Evolutionary conservation across 2,113 vertebrate genomes (phyloP).

Genomic region (Megaleporinus macrocephalus): DNA sequence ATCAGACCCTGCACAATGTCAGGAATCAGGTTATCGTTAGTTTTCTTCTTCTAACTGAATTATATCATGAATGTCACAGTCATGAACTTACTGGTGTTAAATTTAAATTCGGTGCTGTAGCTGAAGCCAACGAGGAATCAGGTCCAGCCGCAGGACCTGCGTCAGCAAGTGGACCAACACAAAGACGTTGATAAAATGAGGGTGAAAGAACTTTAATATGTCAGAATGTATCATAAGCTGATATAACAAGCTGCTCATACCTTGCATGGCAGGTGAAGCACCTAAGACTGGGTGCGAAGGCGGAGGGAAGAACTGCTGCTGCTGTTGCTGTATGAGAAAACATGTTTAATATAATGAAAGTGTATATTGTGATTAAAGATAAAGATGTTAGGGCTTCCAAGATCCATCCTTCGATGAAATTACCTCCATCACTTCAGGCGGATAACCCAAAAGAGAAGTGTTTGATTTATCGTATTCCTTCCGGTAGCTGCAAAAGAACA

Average conservation of each 20-base stretch:
- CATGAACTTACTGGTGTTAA: constrained; percentile 62
- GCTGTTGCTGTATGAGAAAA: constrained; percentile 48
- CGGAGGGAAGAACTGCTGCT: constrained; percentile 57
- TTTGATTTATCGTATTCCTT: constrained; percentile 72
- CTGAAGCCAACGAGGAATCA: constrained; percentile 51
- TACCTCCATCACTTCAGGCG: constrained; percentile 69
- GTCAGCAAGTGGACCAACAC: not conserved
- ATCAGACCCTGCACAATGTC: constrained; percentile 43
- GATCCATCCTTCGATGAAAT: not conserved
- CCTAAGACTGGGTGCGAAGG: constrained; percentile 53
- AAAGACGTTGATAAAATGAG: too few relatives aligned
- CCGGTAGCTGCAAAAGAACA: constrained; percentile 68
- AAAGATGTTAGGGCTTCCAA: not conserved
- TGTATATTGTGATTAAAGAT: not conserved
- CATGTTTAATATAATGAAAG: not conserved
- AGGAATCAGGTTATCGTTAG: not conserved
- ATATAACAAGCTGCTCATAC: too few relatives aligned
- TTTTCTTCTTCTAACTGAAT: too few relatives aligned
- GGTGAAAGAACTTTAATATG: too few relatives aligned
- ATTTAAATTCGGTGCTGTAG: constrained; percentile 48
- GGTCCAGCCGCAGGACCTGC: not conserved
- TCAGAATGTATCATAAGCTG: too few relatives aligned
- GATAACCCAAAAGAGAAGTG: constrained; percentile 70
- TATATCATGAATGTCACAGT: not conserved
- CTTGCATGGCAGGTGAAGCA: constrained; percentile 62